phyloP scores from a whole-genome alignment of 2,113 vertebrate species.

The Gambusia affinis region DNA sequence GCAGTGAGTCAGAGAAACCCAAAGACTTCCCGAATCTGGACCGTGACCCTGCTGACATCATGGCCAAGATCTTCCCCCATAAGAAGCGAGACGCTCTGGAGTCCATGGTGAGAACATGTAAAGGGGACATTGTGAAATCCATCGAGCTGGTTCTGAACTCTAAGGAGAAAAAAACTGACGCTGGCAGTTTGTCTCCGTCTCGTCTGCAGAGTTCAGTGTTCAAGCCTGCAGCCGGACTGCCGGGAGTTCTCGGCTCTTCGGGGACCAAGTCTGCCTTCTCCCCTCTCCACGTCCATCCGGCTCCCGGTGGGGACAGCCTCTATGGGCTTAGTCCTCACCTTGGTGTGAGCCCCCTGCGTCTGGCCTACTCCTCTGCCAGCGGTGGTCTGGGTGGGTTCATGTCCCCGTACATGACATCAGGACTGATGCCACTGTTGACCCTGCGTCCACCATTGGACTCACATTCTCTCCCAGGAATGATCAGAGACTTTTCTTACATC shows the following conservation, averaged over 20 bases:
- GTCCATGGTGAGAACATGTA: constrained; percentile 81
- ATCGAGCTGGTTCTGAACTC: constrained; percentile 84
- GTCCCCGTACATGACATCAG: constrained; percentile 84
- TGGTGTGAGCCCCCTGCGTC: constrained; percentile 79
- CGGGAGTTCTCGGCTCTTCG: not conserved
- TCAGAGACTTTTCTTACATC: constrained; percentile 82
- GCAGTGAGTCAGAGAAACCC: constrained; percentile 84
- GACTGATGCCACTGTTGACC: constrained; percentile 84
- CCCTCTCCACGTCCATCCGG: constrained; percentile 76
- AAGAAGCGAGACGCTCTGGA: constrained; percentile 81
- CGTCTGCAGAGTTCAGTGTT: constrained; percentile 4
- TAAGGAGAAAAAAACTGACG: constrained; percentile 72
- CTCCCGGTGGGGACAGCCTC: constrained; percentile 69
- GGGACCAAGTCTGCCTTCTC: constrained; percentile 86
- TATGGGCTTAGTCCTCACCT: constrained; percentile 81
- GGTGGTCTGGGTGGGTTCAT: constrained; percentile 79
- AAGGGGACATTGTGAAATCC: constrained; percentile 87
- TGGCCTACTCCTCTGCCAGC: constrained; percentile 82
- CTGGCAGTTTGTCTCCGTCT: constrained; percentile 47
- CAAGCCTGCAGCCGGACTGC: not conserved
- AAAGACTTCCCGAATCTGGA: constrained; percentile 66
- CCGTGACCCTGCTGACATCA: constrained; percentile 84
- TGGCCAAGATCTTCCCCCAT: constrained; percentile 87
- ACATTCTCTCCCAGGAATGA: constrained; percentile 81
- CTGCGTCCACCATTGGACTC: constrained; percentile 81